These are phyloP conservation scores for Ostrea denselamellosa DNA, from an alignment of 1,140 invertebrate species.

Conservation along the genomic window DNA sequence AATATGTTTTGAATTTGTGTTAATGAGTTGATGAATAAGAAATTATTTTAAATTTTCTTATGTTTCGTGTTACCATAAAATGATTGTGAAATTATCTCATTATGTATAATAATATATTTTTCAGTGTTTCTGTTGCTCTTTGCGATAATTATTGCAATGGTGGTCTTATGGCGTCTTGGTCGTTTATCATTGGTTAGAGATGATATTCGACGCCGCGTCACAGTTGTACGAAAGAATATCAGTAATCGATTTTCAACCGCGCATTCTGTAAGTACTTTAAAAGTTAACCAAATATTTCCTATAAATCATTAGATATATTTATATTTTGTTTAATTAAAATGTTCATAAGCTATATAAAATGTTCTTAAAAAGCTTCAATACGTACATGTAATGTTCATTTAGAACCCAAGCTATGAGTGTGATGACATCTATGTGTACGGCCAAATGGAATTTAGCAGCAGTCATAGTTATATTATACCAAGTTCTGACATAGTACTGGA, in stretches of 20 bases:
- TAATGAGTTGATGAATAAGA: no score
- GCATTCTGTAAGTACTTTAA: neutral
- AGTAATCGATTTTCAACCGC: neutral
- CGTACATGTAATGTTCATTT: neutral
- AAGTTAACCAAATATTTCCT: no score
- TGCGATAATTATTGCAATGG: constrained; percentile 31
- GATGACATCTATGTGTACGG: constrained; percentile 57
- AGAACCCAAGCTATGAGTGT: constrained; percentile 2
- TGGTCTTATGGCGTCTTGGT: constrained; percentile 43
- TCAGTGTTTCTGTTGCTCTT: constrained; percentile 43
- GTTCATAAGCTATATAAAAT: neutral
- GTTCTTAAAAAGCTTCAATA: neutral
- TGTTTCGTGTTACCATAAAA: no score
- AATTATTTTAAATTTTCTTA: no score
- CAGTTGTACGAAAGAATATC: neutral
- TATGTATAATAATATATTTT: neutral
- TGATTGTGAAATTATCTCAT: neutral
- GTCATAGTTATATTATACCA: constrained; percentile 37
- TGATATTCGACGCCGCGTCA: constrained; percentile 28
- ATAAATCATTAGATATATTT: no score
- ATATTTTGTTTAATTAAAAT: neutral
- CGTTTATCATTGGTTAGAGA: constrained; percentile 11
- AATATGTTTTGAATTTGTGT: no score
- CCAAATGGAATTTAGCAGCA: constrained; percentile 47
- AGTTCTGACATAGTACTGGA: constrained; percentile 42